These are phyloP conservation scores for Cryptotermes secundus DNA, from an alignment of 1,140 invertebrate species.

Conservation along the genomic window DNA sequence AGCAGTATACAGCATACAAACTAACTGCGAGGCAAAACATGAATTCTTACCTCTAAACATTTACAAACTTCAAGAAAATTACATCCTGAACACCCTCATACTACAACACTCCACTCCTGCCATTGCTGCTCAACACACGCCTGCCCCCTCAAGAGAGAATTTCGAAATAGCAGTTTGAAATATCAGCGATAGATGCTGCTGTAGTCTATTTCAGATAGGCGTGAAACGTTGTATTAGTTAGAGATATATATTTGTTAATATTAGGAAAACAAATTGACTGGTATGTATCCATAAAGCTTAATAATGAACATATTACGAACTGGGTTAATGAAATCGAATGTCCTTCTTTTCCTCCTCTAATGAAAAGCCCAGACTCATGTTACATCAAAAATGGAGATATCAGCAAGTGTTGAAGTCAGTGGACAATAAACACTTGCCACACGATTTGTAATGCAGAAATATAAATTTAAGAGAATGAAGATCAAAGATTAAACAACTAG, in stretches of 20 bases:
- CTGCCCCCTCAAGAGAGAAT: slow-evolving; percentile 22
- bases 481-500: too few species aligned
- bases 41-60: slow-evolving; percentile 25
- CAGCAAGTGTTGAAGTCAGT: neutral
- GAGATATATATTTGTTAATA: neutral
- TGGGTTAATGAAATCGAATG: neutral
- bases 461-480: too few species aligned
- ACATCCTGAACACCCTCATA: slow-evolving; percentile 6
- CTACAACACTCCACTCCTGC: slow-evolving; percentile 25
- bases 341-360: neutral
- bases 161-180: slow-evolving; percentile 13
- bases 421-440: neutral
- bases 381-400: neutral
- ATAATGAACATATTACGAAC: neutral
- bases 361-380: neutral
- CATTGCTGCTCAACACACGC: slow-evolving; percentile 9
- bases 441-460: too few species aligned
- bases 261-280: neutral
- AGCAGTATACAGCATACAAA: neutral
- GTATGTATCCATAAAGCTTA: neutral
- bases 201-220: neutral
- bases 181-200: slow-evolving; percentile 1
- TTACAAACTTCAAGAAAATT: slow-evolving; percentile 16
- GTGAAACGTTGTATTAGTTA: neutral
- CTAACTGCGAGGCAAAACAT: neutral